Evolutionary conservation across 2,113 vertebrate genomes (phyloP).

Genomic region (Orycteropus afer): DNA sequence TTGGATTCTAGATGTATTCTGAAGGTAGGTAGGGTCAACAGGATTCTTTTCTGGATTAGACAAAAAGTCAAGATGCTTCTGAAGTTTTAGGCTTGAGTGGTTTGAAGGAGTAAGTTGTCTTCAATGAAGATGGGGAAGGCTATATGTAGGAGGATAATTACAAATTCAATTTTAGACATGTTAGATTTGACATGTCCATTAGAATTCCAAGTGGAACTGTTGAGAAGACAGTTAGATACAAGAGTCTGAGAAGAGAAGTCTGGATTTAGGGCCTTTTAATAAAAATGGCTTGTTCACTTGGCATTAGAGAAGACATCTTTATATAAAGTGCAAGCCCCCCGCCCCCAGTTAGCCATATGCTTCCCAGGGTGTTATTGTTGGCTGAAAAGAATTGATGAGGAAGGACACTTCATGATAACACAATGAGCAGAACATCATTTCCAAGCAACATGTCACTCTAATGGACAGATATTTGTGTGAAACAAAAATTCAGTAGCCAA

Average conservation of each 20-base stretch:
- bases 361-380: background rate
- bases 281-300: background rate
- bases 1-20: background rate
- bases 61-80: background rate
- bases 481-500: background rate
- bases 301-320: background rate
- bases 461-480: background rate
- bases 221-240: background rate
- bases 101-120: background rate
- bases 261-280: background rate
- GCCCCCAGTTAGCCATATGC: background rate
- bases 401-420: background rate
- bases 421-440: background rate
- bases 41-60: background rate
- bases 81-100: background rate
- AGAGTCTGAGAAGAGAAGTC: background rate
- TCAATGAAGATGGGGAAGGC: background rate
- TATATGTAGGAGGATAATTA: background rate
- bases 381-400: background rate
- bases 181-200: constrained; percentile 18
- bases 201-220: background rate
- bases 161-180: background rate
- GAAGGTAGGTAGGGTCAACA: background rate
- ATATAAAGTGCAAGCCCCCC: background rate
- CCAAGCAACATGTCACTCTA: background rate